Percentiles rank a stretch among this genome's conserved stretches.
Conservation (phyloP, 1,140 invertebrate species). For the Drosophila teissieri region DNA sequence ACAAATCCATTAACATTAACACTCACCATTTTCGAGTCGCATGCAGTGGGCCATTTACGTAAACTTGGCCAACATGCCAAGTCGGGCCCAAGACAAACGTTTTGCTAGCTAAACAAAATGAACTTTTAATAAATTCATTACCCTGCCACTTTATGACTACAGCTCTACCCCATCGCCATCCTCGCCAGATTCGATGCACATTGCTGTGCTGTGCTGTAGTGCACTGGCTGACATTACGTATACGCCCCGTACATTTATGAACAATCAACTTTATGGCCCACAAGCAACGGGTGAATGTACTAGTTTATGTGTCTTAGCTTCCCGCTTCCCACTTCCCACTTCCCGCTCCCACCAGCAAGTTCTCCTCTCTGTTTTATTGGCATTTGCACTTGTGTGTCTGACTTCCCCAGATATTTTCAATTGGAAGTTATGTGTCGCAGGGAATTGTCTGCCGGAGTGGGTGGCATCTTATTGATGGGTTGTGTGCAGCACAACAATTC, state of each 20-base stretch:
- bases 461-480: constrained; percentile 10
- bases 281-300: constrained; percentile 9
- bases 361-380: constrained; percentile 61
- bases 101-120: constrained; percentile 53
- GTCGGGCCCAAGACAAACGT: constrained; percentile 36
- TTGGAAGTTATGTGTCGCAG: constrained; percentile 64
- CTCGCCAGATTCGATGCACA: constrained; percentile 33
- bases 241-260: constrained; percentile 81
- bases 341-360: background rate
- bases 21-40: constrained; percentile 57
- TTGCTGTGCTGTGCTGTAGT: constrained; percentile 71
- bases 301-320: constrained; percentile 23
- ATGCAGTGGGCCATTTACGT: constrained; percentile 68
- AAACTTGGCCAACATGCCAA: constrained; percentile 77
- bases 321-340: no score
- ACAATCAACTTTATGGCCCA: constrained; percentile 74
- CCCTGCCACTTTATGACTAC: constrained; percentile 56
- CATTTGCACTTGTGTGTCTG: constrained; percentile 71
- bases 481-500: constrained; percentile 43
- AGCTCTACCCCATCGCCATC: background rate
- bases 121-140: constrained; percentile 82
- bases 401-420: constrained; percentile 76
- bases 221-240: constrained; percentile 72
- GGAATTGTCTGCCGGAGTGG: constrained; percentile 34
- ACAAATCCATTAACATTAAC: constrained; percentile 82